Base-by-base conservation (phyloP, 2,797 vertebrate genomes). In the Anguilla megastoma region DNA sequence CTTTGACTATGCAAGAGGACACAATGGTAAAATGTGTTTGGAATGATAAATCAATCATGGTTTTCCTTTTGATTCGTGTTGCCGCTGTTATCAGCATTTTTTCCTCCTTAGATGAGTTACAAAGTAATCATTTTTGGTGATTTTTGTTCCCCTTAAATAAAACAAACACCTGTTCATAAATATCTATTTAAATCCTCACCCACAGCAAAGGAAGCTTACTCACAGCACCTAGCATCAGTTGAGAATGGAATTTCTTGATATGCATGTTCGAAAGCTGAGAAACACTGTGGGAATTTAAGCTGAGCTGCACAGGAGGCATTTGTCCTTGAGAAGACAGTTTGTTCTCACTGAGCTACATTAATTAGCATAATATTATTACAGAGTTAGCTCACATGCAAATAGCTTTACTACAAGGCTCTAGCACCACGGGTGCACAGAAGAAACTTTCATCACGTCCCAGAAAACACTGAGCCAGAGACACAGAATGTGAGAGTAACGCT, bases 61-160 rank as follows among this genome's bases (percentile, higher is more conserved):
- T 90, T 91, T 90, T 87, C 93, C 96, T 96, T 95, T 95, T 95
- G 94, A 90, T 88, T 91, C 90, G 92, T 93, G 93, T 93, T 93
- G 94, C 93, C 93, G 95, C 95, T 96, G 95, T 95, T 94, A 96
- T 96, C 95, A 95, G 95, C 94, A 92, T 95, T 95, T 94, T 95
- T 94, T 92, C 92, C 90, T 91, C 91, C 93, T 91, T 88, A 87
- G 92, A 90, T 90, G 33, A 88, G 90, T 86, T 89, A 89, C 93
- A 92, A 93, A 94, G 94, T 96, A 94, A 96, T 95, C 95, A 6
- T 86, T 93, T 95, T 93, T 33, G 86, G 91, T 27, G 87, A 89
- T 84, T 89, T 79, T 89, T 66, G 12, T 90, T 93, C 93, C 16
- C 90, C 91, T 87, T 85, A 48, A 12, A 54, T 24, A 18, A n/a